Percentiles rank a stretch among this genome's conserved stretches.
Evolutionary conservation across 2,113 vertebrate genomes (phyloP).

Genomic region (Apeltes quadracus): DNA sequence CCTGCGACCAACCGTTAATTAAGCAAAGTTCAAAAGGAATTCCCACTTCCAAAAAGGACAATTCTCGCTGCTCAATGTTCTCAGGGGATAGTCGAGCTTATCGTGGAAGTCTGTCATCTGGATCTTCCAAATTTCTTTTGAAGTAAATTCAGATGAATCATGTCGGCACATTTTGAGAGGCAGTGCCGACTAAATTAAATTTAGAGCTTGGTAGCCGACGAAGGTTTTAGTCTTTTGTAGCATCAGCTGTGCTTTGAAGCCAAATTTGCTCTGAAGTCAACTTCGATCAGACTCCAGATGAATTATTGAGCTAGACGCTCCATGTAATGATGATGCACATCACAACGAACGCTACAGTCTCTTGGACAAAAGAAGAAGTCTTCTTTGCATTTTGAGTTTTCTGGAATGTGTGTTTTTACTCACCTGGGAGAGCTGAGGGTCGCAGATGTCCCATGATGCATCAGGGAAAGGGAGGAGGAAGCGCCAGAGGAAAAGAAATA

Average conservation of each 20-base stretch:
- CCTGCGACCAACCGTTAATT: constrained; percentile 12
- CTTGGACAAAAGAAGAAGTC: constrained; percentile 31
- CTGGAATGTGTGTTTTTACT: constrained; percentile 37
- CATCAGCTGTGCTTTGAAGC: constrained; percentile 22
- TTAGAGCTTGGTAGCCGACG: neutral
- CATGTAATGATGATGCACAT: constrained; percentile 25
- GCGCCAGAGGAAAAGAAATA: constrained; percentile 3
- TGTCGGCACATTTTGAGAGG: neutral
- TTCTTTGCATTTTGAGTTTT: constrained; percentile 2
- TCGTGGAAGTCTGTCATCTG: neutral
- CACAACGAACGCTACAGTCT: constrained; percentile 16
- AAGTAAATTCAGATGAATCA: neutral
- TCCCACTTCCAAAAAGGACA: constrained; percentile 12
- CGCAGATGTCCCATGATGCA: constrained; percentile 48
- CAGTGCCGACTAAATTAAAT: neutral
- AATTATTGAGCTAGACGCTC: constrained; percentile 60
- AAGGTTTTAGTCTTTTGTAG: constrained; percentile 3
- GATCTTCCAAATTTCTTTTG: neutral
- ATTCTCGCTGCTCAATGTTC: neutral
- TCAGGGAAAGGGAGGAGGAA: constrained; percentile 10
- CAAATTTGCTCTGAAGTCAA: constrained; percentile 53
- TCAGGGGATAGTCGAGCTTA: neutral
- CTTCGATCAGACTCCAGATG: constrained; percentile 60
- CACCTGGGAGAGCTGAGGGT: constrained; percentile 76
- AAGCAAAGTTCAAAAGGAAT: constrained; percentile 24